phyloP scores from a whole-genome alignment of 2,113 vertebrate species.

The Vidua chalybeata region DNA sequence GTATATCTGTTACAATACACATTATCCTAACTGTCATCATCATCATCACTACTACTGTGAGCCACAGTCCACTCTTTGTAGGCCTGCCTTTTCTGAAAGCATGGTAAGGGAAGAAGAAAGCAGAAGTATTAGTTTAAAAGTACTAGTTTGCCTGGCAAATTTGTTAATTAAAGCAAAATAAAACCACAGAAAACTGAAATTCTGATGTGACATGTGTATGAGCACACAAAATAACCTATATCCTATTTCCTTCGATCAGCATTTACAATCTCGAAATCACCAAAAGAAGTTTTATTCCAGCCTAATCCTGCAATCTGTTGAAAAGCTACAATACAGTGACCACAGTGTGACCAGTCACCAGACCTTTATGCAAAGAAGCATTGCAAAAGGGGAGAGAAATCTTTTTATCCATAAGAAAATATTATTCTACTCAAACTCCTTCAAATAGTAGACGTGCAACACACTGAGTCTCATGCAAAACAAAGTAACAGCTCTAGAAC shows the following conservation, averaged over 20 bases:
- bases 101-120: conserved; percentile 83
- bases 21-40: conserved; percentile 75
- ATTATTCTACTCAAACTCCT: background rate
- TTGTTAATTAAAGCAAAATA: conserved; percentile 31
- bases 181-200: conserved; percentile 12
- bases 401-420: background rate
- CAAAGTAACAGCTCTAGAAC: background rate
- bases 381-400: background rate
- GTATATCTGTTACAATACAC: conserved; percentile 60
- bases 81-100: conserved; percentile 88
- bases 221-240: background rate
- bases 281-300: background rate
- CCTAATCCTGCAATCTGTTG: background rate
- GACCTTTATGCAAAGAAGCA: background rate
- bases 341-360: background rate
- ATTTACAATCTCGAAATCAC: background rate
- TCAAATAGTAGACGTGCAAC: background rate
- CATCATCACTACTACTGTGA: conserved; percentile 82
- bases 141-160: conserved; percentile 52
- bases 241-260: background rate
- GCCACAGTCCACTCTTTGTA: conserved; percentile 80
- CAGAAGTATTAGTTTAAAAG: conserved; percentile 76
- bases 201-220: conserved; percentile 14
- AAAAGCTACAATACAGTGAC: background rate
- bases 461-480: background rate